Percentiles rank a stretch among this genome's conserved stretches.
phyloP scores from a whole-genome alignment of 2,797 vertebrate species.

The Furcifer pardalis region DNA sequence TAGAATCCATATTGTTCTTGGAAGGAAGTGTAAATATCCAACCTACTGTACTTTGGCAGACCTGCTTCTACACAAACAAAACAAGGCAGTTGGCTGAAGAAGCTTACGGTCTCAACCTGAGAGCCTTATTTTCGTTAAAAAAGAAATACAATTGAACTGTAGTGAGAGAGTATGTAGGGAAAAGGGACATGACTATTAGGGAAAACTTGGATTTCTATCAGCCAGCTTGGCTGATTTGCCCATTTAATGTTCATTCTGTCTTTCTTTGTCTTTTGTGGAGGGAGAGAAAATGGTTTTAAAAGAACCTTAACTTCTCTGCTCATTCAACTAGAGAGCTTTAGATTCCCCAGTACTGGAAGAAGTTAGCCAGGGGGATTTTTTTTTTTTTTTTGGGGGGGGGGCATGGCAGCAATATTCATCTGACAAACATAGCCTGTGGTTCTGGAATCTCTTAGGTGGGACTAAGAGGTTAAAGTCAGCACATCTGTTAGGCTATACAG shows the following conservation, averaged over 20 bases:
- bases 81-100: not conserved
- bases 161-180: not conserved
- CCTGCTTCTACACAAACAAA: not conserved
- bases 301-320: not conserved
- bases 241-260: not conserved
- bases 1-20: not conserved
- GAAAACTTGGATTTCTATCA: not conserved
- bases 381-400: too few relatives aligned
- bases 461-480: not conserved
- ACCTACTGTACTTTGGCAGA: constrained; percentile 20
- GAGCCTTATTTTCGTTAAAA: not conserved
- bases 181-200: not conserved
- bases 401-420: not conserved
- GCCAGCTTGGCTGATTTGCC: not conserved
- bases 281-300: not conserved
- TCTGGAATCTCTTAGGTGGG: not conserved
- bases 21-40: constrained; percentile 11
- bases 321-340: not conserved
- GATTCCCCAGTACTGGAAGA: not conserved
- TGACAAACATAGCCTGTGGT: not conserved
- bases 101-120: fast-evolving
- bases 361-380: too few relatives aligned
- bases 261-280: not conserved
- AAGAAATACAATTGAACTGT: not conserved
- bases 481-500: not conserved